Conservation (phyloP, 1,140 invertebrate species). For the Diachasmimorpha longicaudata region DNA sequence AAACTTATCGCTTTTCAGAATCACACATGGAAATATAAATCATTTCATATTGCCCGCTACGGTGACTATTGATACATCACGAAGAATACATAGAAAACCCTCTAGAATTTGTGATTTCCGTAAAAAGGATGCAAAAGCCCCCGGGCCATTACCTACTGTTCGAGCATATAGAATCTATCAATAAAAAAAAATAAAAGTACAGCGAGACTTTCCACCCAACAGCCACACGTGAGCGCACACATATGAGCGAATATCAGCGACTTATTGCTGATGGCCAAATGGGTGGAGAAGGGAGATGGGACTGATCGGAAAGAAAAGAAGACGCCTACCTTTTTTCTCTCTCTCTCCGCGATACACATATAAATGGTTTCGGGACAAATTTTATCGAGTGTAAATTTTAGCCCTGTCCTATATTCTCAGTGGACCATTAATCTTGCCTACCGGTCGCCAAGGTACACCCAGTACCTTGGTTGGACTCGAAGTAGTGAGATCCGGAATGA, state of each 20-base stretch:
- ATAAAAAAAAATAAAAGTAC: conserved; percentile 9
- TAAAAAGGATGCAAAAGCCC: conserved; percentile 2
- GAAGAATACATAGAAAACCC: conserved; percentile 15
- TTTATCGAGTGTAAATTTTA: conserved; percentile 30
- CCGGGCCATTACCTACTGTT: background rate
- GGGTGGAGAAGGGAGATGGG: no score
- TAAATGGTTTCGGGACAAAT: conserved; percentile 25
- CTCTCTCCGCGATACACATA: conserved; percentile 16
- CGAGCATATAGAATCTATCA: background rate
- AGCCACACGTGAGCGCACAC: background rate
- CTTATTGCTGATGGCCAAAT: background rate
- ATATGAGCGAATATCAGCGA: background rate
- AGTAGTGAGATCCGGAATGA: background rate
- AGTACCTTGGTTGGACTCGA: background rate
- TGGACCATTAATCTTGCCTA: conserved; percentile 25
- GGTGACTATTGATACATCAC: background rate
- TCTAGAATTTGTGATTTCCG: conserved; percentile 28
- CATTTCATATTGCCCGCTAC: background rate
- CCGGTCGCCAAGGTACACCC: background rate
- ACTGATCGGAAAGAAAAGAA: background rate
- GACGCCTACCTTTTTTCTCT: background rate
- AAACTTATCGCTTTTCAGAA: no score
- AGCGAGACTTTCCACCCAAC: background rate
- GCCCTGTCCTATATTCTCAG: conserved; percentile 24
- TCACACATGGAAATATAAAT: background rate